These are phyloP conservation scores for Ctenoplectra terminalis DNA, from an alignment of 1,140 invertebrate genomes.

Conservation along the genomic window DNA sequence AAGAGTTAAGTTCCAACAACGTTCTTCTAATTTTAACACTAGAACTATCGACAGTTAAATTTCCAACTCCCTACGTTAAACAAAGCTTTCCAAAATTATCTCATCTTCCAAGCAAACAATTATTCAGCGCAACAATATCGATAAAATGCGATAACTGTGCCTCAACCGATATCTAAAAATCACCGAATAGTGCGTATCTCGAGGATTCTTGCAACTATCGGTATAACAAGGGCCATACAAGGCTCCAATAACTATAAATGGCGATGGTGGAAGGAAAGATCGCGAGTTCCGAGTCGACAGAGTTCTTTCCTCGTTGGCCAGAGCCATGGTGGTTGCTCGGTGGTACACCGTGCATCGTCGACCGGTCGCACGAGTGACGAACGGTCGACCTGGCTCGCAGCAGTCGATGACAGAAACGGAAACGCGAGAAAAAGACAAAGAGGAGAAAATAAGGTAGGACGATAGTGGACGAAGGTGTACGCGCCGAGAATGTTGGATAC, in stretches of 20 bases:
- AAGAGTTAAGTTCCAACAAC: too few species aligned
- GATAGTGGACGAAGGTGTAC: conserved; percentile 49
- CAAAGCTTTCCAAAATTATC: too few species aligned
- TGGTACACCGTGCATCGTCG: not conserved
- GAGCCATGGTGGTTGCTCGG: conserved; percentile 8
- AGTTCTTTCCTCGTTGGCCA: conserved; percentile 24
- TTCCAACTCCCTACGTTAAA: too few species aligned
- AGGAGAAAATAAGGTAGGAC: conserved; percentile 20
- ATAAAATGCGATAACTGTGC: not conserved
- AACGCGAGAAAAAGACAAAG: conserved; percentile 51
- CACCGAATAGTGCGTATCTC: not conserved
- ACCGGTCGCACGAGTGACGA: conserved; percentile 40
- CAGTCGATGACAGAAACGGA: conserved; percentile 46
- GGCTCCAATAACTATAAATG: conserved; percentile 63
- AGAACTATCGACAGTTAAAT: too few species aligned
- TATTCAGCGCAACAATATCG: not conserved
- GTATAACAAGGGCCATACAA: conserved; percentile 39
- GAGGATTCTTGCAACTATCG: not conserved
- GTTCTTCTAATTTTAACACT: too few species aligned
- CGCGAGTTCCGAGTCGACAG: conserved; percentile 22
- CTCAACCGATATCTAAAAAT: not conserved
- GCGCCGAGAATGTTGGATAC: conserved; percentile 53
- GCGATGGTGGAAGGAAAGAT: conserved; percentile 42
- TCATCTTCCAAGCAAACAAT: not conserved
- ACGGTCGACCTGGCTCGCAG: not conserved